These are phyloP conservation scores for Unio delphinus DNA, from an alignment of 2,888 invertebrate species.

Conservation along the genomic window DNA sequence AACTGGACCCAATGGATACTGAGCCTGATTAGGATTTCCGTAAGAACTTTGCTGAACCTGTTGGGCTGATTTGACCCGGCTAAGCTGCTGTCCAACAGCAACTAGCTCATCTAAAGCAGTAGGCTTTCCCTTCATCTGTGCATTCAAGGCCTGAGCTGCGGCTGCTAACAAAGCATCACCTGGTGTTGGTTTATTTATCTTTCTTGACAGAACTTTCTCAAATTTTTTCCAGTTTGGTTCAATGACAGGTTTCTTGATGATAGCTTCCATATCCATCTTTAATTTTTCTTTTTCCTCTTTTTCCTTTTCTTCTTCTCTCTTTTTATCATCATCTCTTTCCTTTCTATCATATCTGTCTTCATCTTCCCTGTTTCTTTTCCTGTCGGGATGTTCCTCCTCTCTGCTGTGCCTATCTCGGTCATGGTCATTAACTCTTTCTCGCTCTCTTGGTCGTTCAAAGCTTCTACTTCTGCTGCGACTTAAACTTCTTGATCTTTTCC, in stretches of 20 bases:
- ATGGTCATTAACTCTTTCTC: no score
- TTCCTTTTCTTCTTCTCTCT: background rate
- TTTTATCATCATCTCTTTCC: no score
- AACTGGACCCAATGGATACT: no score
- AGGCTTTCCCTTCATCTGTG: conserved; percentile 14
- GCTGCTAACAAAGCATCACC: conserved; percentile 6
- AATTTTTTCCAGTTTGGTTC: conserved; percentile 33
- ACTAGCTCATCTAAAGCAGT: conserved; percentile 1
- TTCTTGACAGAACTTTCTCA: conserved; percentile 36
- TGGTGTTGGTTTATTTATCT: conserved; percentile 20
- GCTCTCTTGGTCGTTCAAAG: no score
- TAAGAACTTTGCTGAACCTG: conserved; percentile 8
- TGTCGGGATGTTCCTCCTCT: no score
- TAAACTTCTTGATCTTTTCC: conserved; percentile 8
- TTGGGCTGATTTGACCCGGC: conserved; percentile 12
- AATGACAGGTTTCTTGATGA: conserved; percentile 7
- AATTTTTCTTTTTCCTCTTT: conserved; percentile 12
- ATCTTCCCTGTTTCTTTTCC: no score
- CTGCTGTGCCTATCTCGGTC: no score
- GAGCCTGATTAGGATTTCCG: no score
- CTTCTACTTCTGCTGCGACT: no score
- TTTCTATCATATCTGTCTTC: no score
- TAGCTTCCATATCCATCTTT: conserved; percentile 9
- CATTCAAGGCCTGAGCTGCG: conserved; percentile 8
- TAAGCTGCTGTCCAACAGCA: conserved; percentile 7